Base-by-base conservation (phyloP, 2,113 vertebrate genomes). In the Emydocephalus ijimae region DNA sequence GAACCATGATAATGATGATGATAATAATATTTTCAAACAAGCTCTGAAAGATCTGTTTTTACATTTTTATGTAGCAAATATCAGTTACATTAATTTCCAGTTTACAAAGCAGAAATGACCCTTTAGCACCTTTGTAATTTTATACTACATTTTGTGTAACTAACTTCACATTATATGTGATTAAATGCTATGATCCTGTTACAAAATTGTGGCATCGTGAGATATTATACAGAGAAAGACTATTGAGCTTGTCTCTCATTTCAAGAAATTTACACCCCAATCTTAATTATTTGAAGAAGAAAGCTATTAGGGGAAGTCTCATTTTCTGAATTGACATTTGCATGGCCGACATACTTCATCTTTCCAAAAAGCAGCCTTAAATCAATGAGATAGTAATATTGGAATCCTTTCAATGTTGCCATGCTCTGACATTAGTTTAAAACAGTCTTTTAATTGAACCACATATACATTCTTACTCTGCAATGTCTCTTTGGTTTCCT, bases 61-160 rank as follows among this genome's bases (percentile, higher is more conserved):
- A 89, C 3, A 52, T 59, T 87, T 64, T 50, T 34, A 61, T 85
- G 61, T 4, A 45, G 23, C 43, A 90, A 90, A 90, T 61, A 52
- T 48, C 92, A 90, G 12, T 90, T 8, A 89, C 29, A 92, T 92
- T 87, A 50, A 29, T 90, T 61, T 89, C 20, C 3, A 10, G 54
- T 90, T 61, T 90, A 61, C 29, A 86, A 89, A 92, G 88, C 45
- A 92, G 74, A 90, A 92, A 90, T 24, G 89, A 64, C 55, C 92
- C 92, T 90, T 92, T 90, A 26, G 54, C 89, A 85, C 69, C 29
- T 85, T 90, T 85, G 55, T 23, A 52, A 92, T 92, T 92, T 92
- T 61, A 90, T 90, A 56, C 88, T 61, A 61, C 74, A 64, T 52
- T 89, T 86, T 86, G n/a, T 61, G 81, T 92, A 90, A 92, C 90